Conservation (phyloP, 2,797 vertebrate species). For the Hozukius guyotensis region DNA sequence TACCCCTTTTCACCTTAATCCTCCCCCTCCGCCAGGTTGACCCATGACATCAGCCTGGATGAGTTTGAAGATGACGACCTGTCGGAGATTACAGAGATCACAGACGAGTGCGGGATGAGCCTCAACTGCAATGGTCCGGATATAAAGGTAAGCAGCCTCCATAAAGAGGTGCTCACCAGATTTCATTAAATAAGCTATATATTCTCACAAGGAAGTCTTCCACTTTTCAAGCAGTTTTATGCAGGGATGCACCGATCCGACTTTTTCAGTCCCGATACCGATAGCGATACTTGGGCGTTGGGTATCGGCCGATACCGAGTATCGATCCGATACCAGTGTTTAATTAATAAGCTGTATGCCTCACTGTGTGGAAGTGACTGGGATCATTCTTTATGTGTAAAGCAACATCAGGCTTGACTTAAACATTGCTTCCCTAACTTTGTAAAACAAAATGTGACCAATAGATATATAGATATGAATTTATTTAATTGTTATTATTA, state of each 20-base stretch:
- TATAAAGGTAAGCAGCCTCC: slow-evolving; percentile 82
- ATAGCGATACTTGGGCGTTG: no score
- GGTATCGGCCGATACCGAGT: no score
- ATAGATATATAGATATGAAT: no score
- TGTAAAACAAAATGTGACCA: no score
- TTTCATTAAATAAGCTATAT: neutral
- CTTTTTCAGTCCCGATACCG: no score
- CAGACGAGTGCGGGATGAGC: slow-evolving; percentile 93
- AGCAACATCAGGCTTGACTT: no score
- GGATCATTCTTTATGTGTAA: no score
- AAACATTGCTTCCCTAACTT: no score
- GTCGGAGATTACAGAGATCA: slow-evolving; percentile 94
- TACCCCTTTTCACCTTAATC: slow-evolving; percentile 9
- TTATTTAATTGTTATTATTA: no score
- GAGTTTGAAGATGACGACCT: slow-evolving; percentile 99
- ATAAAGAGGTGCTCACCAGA: neutral
- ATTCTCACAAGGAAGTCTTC: neutral
- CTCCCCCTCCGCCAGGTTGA: slow-evolving; percentile 85
- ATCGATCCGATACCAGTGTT: no score
- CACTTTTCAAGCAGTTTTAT: neutral
- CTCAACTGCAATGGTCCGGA: slow-evolving; percentile 92
- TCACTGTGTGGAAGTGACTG: no score
- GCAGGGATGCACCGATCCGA: neutral
- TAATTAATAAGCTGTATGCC: no score
- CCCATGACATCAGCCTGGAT: slow-evolving; percentile 97